Base-by-base conservation (phyloP, 2,888 invertebrate genomes). In the Hemistola chrysoprasaria region DNA sequence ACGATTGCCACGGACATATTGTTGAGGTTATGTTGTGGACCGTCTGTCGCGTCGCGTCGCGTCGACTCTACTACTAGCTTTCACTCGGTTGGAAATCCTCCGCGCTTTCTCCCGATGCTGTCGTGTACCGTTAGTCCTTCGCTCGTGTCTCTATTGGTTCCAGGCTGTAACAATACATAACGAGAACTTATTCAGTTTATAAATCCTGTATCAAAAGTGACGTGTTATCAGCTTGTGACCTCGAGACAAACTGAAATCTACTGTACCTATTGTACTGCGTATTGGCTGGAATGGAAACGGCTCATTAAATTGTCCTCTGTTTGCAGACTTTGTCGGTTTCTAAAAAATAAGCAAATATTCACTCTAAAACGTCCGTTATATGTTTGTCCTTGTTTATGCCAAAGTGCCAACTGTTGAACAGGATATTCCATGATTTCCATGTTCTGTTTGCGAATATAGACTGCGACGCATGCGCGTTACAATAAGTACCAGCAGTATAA, bases 41-140 rank as follows among this genome's bases (percentile, higher is more conserved):
- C 73, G n/a, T n/a, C n/a, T n/a, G n/a, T n/a, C n/a, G n/a, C 74
- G 70, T 53, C 65, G 63, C 79, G 76, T 62, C 70, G 80, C 71
- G 65, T 59, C 69, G 59, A 53, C 56, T 64, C 81, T 77, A 81
- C 49, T 76, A 59, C 54, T 47, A 64, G 80, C 83, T 87, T 87
- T 87, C 87, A 84, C 85, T 78, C 64, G 58, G 66, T 56, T 77
- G 71, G 71, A 70, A 71, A 79, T 78, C 73, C 74, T 78, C 78
- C 46, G 69, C 83, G 86, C 88, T 88, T 87, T 87, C 87, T 81
- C 87, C 71, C 64, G 67, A 54, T 76, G 73, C 70, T 75, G 74
- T 54, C 54, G 47, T 65, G 51, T 82, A 84, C 87, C 83, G 87
- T 83, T 87, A 86, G 70, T 73, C 71, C 73, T 75, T 56, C 56